Evolutionary conservation across 2,797 vertebrate genomes (phyloP).

Genomic region (Pangasius krempfi): DNA sequence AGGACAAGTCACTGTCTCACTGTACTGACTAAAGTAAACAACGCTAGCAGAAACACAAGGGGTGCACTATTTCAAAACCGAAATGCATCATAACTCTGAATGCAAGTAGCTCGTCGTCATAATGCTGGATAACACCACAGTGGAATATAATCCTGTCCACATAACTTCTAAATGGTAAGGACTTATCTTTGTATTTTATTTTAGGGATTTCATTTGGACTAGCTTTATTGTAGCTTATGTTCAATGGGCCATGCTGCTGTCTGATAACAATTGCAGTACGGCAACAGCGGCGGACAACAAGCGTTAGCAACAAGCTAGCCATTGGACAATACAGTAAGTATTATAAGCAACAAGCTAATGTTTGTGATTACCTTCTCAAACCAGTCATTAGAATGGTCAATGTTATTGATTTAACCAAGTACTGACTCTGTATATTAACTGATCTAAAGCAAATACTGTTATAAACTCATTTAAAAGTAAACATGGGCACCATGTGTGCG

Average conservation of each 20-base stretch:
- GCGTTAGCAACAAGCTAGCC: too few relatives aligned
- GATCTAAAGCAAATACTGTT: neutral
- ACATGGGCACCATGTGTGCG: neutral
- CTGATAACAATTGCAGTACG: neutral
- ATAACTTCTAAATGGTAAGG: neutral
- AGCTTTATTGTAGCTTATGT: neutral
- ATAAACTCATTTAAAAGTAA: neutral
- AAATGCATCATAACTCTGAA: neutral
- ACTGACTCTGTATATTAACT: neutral
- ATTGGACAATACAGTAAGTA: too few relatives aligned
- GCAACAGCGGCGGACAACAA: too few relatives aligned
- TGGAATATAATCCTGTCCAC: neutral
- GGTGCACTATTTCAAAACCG: neutral
- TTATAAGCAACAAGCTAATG: too few relatives aligned
- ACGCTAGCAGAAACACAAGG: neutral
- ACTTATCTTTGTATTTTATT: neutral
- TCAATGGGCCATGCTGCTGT: neutral
- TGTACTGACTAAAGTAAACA: too few relatives aligned
- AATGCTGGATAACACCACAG: neutral
- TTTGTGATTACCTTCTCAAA: too few relatives aligned
- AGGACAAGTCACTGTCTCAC: too few relatives aligned
- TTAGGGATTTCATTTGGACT: neutral
- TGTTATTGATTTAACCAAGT: too few relatives aligned
- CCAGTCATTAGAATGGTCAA: too few relatives aligned
- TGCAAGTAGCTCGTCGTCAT: neutral